Base-by-base conservation (phyloP, 2,888 invertebrate genomes). In the Erpobdella octoculata region DNA sequence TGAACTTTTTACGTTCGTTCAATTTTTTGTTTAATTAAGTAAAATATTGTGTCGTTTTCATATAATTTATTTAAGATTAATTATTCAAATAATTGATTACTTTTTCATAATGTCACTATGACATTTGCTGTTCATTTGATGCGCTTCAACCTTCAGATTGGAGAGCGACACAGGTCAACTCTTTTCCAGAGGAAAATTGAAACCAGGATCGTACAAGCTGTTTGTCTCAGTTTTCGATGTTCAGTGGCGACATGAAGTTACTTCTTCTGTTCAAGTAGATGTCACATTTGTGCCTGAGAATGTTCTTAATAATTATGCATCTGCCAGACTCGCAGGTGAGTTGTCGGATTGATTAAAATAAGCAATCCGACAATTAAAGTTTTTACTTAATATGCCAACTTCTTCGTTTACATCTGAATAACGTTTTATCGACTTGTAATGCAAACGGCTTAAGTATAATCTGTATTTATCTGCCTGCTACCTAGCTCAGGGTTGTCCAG, bases 271-370 rank as follows among this genome's bases (percentile, higher is more conserved):
- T 28, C 74, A 59, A 12, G 73, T 77, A 25, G 72, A 41, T 4
- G 95, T 98, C 0, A 91, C 92, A 0, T 92, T 92, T 82, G 93
- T 98, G 79, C 91, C 93, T 0, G 92, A 95, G 79, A 93, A 94
- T 78, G 95, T 96, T 25, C 92, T 98, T n/a, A 87, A 91, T 65
- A 96, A 95, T 84, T 94, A 95, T 0, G 96, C 95, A 0, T 96
- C 95, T 0, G 89, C 97, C 70, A 86, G 96, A 77, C 88, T 97
- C 80, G 75, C 76, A 76, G 84, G 84, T 83, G 75, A 37, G 31
- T 59, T 37, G 25, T 18, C 66, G 5, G 5, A 9, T 18, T 18
- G 21, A n/a, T 46, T 5, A 46, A n/a, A 46, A n/a, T 46, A n/a
- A 3, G 18, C 46, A 46, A n/a, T n/a, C 5, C 46, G 21, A 3